Base-by-base conservation (phyloP, 2,797 vertebrate genomes). In the Pseudochaenichthys georgianus region DNA sequence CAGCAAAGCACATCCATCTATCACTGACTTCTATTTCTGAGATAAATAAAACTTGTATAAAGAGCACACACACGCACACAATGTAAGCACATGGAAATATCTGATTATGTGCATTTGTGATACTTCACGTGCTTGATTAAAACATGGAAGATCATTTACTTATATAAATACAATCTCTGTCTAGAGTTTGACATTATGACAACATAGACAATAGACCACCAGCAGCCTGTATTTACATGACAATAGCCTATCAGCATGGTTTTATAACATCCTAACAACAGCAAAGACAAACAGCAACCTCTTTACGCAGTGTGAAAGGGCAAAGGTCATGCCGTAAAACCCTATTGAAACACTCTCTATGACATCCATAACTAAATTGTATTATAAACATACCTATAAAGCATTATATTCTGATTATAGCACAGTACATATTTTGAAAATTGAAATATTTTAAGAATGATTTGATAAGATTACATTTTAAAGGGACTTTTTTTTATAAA, bases 1-100 rank as follows among this genome's bases (percentile, higher is more conserved):
- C 75, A 91, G 89, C 70, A 88, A 87, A 85, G 83, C 76, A 79
- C 80, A 83, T 84, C 73, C 84, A 91, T 94, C 88, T 86, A 88
- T 93, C 91, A 91, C 47, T 82, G 75, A 77, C 82, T 74, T 75
- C 70, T 64, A 48, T 84, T 61, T 60, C 62, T 53, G 34, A 84
- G 59, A 76, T 57, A 70, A 59, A 82, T 38, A 38, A 9, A 38
- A 38, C 6, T 67, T 57, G 23, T 47, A 77, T 28, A 47, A 75
- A 78, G 65, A 72, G 34, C 17, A 73, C 46, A 48, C 41, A 55
- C 15, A 64, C 54, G 17, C 50, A 62, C 31, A 73, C 58, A 64
- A 77, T 41, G 62, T 51, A 61, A 70, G 68, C 45, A 69, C 13
- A 41, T n/a, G 23, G 13, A 70, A 63, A 69, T 46, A 80, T 69